Percentiles rank a stretch among this genome's conserved stretches.
Conservation (phyloP, 2,888 invertebrate species). For the Capitulum mitella region DNA sequence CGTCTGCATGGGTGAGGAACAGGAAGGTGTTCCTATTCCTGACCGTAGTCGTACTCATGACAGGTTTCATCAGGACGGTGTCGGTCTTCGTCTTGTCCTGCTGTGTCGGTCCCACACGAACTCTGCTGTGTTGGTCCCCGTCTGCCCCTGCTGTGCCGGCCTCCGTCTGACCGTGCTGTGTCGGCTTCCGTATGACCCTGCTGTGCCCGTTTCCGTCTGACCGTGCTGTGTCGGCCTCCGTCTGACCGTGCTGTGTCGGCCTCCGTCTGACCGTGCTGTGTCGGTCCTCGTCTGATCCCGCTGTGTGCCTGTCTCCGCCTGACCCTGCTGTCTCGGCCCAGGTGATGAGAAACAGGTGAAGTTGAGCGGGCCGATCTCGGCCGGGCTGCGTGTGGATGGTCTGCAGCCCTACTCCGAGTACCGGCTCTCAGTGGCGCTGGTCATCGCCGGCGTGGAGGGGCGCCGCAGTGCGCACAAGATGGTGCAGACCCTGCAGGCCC, state of each 20-base stretch:
- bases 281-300: not conserved
- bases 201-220: not conserved
- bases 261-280: not conserved
- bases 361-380: not conserved
- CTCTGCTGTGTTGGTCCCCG: not conserved
- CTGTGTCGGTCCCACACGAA: no score
- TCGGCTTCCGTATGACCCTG: not conserved
- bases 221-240: not conserved
- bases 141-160: not conserved
- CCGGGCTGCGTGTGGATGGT: not conserved
- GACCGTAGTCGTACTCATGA: no score
- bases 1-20: not conserved
- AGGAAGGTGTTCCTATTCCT: no score
- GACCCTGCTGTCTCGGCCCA: no score
- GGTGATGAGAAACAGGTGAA: not conserved
- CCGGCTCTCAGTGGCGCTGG: not conserved
- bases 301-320: not conserved
- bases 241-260: not conserved
- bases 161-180: not conserved
- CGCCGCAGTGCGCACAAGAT: not conserved
- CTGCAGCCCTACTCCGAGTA: not conserved
- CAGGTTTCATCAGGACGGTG: no score
- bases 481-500: not conserved
- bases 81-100: no score
- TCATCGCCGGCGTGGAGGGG: not conserved